A percentile compares a stretch with the other conserved stretches of the same genome.
Conservation (phyloP, 2,113 vertebrate species). For the Neodon shergylaensis region DNA sequence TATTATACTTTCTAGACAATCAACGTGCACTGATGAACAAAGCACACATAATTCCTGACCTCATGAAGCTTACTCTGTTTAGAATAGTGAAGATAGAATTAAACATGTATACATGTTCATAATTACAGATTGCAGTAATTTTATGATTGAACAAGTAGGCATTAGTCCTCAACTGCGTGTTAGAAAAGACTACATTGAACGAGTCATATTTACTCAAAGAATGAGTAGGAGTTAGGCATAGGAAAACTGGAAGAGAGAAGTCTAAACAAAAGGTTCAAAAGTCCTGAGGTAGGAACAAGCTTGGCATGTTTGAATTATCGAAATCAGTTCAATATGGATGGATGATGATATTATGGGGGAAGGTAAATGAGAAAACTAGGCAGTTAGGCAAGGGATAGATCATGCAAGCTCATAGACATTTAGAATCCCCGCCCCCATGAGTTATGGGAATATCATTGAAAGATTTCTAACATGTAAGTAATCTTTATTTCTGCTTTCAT, state of each 20-base stretch:
- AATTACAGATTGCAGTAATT: conserved; percentile 33
- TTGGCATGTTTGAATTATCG: background rate
- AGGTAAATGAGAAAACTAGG: background rate
- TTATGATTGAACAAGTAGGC: conserved; percentile 31
- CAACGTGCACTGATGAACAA: conserved; percentile 28
- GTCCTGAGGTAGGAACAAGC: background rate
- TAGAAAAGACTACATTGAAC: background rate
- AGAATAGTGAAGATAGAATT: conserved; percentile 46
- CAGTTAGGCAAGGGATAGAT: background rate
- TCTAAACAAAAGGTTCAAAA: background rate
- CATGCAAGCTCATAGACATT: background rate
- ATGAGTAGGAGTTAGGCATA: background rate
- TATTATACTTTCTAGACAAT: background rate
- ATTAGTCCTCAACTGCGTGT: conserved; percentile 7
- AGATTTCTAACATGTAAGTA: background rate
- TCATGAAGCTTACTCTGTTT: conserved; percentile 14
- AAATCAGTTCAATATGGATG: background rate
- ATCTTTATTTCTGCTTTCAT: conserved; percentile 17
- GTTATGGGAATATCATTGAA: background rate
- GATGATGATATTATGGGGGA: background rate
- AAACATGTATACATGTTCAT: conserved; percentile 17
- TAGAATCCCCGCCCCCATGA: background rate
- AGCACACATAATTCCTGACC: conserved; percentile 26
- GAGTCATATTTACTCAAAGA: conserved; percentile 19
- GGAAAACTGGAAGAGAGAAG: conserved; percentile 19